Conservation (phyloP, 2,113 vertebrate species). For the Lepidothrix coronata region DNA sequence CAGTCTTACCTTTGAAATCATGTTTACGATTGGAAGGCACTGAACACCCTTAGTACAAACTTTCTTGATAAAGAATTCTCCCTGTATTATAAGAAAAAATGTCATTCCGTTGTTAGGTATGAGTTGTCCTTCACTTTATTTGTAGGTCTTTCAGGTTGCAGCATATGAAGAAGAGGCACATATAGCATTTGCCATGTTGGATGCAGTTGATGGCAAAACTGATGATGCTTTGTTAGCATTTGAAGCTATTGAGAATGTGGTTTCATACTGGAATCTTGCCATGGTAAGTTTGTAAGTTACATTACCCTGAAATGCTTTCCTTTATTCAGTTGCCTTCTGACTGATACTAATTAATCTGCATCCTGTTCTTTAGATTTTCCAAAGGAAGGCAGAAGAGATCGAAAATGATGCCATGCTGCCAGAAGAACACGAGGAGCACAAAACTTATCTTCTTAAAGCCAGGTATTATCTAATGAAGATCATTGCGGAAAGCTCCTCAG, state of each 20-base stretch:
- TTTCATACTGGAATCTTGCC: conserved; percentile 92
- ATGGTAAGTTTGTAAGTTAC: conserved; percentile 72
- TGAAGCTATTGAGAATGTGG: conserved; percentile 87
- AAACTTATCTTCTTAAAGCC: conserved; percentile 83
- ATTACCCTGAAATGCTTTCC: neutral
- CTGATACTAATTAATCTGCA: neutral
- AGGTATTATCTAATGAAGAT: conserved; percentile 85
- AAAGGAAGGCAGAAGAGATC: conserved; percentile 90
- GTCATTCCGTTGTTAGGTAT: neutral
- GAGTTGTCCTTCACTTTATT: neutral
- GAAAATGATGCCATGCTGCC: conserved; percentile 81
- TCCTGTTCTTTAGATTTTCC: conserved; percentile 82
- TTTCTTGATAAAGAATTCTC: neutral
- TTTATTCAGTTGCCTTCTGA: neutral
- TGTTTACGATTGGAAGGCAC: neutral
- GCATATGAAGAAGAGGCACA: conserved; percentile 85
- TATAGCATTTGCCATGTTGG: conserved; percentile 84
- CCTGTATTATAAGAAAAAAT: neutral
- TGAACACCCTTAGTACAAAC: neutral
- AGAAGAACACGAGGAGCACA: conserved; percentile 89
- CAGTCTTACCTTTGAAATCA: neutral
- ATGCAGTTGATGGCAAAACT: conserved; percentile 91
- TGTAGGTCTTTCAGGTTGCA: conserved; percentile 81
- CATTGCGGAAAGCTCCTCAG: conserved; percentile 76
- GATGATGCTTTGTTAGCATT: conserved; percentile 89